These are phyloP conservation scores for Odontocolon sp. DNA, from an alignment of 2,888 invertebrate genomes.

Conservation along the genomic window DNA sequence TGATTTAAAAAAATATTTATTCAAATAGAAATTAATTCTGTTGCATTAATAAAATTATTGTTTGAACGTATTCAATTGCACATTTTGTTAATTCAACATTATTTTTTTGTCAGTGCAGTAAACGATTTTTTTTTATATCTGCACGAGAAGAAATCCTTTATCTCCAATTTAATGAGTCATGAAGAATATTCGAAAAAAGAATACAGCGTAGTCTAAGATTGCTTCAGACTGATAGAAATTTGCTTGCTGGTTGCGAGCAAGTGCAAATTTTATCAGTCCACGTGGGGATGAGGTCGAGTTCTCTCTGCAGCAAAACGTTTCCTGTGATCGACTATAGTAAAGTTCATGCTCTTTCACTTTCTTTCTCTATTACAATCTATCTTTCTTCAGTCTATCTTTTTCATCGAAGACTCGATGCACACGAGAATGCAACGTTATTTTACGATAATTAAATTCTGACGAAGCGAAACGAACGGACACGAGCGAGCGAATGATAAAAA, in stretches of 20 bases:
- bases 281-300: background rate
- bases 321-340: background rate
- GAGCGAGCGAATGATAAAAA: slow-evolving; percentile 13
- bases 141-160: background rate
- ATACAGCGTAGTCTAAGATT: background rate
- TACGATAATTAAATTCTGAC: slow-evolving; percentile 49
- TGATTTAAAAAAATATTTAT: too few species aligned
- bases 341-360: slow-evolving; percentile 1
- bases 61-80: too few species aligned
- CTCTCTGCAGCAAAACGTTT: background rate
- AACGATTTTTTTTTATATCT: too few species aligned
- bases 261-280: background rate
- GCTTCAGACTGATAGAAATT: background rate
- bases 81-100: too few species aligned
- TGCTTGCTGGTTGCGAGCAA: background rate
- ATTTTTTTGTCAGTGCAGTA: too few species aligned
- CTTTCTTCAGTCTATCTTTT: slow-evolving; percentile 22
- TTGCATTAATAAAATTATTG: too few species aligned
- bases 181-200: background rate
- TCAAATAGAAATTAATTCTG: too few species aligned
- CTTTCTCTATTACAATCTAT: slow-evolving; percentile 32
- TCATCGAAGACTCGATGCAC: slow-evolving; percentile 21
- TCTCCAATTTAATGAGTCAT: background rate
- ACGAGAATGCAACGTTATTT: slow-evolving; percentile 31
- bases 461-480: slow-evolving; percentile 1